Evolutionary conservation across 2,797 vertebrate species (phyloP), one percentile per base, ranked within the genome.

Genomic region (Notolepis coatsorum): DNA sequence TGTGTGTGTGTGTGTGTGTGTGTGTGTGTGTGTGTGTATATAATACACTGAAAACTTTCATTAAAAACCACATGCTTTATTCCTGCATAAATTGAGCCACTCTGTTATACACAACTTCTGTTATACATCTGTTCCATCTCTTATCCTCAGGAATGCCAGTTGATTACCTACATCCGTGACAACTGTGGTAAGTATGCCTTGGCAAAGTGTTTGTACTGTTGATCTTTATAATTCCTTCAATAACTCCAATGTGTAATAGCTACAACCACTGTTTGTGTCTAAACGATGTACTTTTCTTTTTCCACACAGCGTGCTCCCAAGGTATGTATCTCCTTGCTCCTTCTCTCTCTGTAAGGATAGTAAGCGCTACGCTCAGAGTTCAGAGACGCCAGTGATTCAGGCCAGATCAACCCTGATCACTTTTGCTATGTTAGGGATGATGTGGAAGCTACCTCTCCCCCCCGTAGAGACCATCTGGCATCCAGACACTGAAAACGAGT

Each of bases 121-220:
- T 47, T 13, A 8, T 17, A 5, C 3, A 35, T 21, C 9, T 4
- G 0, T 15, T 25, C 13, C 12, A 3, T 38, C 3, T 65, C 20
- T 63, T 71, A 35, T 52, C 69, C 61, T 18, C 82, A 97, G 96
- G 89, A 92, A 55, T 97, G 96, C 86, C 82, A 96, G 73, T 88
- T 97, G 81, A 83, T 96, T 61, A 85, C 83, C 61, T 93, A 93
- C 71, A 84, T 92, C 43, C 71, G 84, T 73, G 85, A 94, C 67
- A 96, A 95, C 81, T 97, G 96, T 73, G 90, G 93, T 96, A 86
- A 94, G 94, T 42, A 84, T 20, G 7, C 13, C 9, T 18, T 31
- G 18, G 3, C 23, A 48, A 8, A 31, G 9, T 31, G 17, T 18
- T 30, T 15, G 13, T 35, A 35, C 33, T 35, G 33, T 35, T 35